Percentiles rank a stretch among this genome's conserved stretches.
Evolutionary conservation across 1,140 invertebrate species (phyloP).

Genomic region (Popillia japonica): DNA sequence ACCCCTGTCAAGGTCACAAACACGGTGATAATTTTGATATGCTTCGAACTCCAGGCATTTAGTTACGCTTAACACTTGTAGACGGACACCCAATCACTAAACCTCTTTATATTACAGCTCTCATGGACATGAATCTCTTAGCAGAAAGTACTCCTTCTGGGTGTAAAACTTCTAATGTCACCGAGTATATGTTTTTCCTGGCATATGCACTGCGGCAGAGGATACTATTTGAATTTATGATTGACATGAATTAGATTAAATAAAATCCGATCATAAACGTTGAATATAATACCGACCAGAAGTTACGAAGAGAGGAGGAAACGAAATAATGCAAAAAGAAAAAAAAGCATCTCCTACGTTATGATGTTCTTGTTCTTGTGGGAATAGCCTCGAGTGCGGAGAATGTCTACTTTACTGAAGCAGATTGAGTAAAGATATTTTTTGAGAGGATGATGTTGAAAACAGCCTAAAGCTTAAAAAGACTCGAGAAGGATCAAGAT

Average conservation of each 20-base stretch:
- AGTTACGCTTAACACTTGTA: too few relatives aligned
- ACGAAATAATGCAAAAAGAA: neutral
- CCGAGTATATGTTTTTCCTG: too few relatives aligned
- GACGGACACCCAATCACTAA: too few relatives aligned
- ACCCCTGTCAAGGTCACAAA: too few relatives aligned
- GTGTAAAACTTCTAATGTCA: too few relatives aligned
- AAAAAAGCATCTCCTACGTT: neutral
- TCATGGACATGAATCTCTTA: too few relatives aligned
- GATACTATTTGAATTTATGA: neutral
- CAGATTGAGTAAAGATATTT: constrained; percentile 19
- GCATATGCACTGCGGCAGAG: neutral
- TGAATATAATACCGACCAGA: neutral
- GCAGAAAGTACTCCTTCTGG: too few relatives aligned
- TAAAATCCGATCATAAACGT: constrained; percentile 6
- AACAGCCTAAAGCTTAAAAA: constrained; percentile 15
- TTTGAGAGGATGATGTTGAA: constrained; percentile 14
- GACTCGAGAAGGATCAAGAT: constrained; percentile 3
- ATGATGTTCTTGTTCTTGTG: neutral
- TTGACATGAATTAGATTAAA: constrained; percentile 1
- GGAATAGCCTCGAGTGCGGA: constrained; percentile 2
- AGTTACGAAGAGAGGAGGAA: neutral
- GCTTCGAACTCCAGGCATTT: too few relatives aligned
- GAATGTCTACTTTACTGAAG: constrained; percentile 10
- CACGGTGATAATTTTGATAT: too few relatives aligned
- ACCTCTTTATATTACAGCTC: too few relatives aligned